These are phyloP conservation scores for Musca domestica DNA, from an alignment of 1,140 invertebrate species.

Conservation along the genomic window DNA sequence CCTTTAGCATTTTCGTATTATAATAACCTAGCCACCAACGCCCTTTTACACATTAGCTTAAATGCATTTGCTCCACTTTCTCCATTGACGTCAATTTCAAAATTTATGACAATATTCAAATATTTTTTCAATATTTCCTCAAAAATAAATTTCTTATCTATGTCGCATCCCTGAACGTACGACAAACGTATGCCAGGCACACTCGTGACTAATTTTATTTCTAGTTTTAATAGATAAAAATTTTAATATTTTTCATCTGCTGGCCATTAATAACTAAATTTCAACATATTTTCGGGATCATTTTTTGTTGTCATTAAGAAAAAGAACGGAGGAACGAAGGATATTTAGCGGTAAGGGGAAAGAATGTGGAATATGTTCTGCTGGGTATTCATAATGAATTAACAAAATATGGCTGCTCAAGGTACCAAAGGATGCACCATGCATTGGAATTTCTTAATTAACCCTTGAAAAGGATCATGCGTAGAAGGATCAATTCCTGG, in stretches of 20 bases:
- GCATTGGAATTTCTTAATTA: not conserved
- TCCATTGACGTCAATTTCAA: too few relatives aligned
- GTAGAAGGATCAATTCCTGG: too few relatives aligned
- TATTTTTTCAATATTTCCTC: not conserved
- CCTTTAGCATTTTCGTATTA: too few relatives aligned
- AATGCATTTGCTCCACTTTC: too few relatives aligned
- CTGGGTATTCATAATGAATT: constrained; percentile 5
- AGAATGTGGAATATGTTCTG: not conserved
- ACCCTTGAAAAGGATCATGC: not conserved
- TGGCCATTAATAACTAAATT: not conserved
- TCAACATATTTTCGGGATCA: too few relatives aligned
- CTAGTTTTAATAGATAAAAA: not conserved
- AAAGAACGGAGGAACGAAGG: too few relatives aligned
- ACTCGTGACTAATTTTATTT: not conserved
- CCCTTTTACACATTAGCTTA: too few relatives aligned
- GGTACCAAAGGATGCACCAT: too few relatives aligned
- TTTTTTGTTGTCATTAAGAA: too few relatives aligned
- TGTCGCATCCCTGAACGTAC: not conserved
- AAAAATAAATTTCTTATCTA: constrained; percentile 6
- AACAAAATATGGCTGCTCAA: not conserved
- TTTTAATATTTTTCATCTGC: not conserved
- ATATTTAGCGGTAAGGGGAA: not conserved
- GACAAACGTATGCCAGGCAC: constrained; percentile 9
- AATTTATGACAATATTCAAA: not conserved
- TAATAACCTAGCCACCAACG: too few relatives aligned